Conservation (phyloP, 2,888 invertebrate genomes). For the Empis stercorea region DNA sequence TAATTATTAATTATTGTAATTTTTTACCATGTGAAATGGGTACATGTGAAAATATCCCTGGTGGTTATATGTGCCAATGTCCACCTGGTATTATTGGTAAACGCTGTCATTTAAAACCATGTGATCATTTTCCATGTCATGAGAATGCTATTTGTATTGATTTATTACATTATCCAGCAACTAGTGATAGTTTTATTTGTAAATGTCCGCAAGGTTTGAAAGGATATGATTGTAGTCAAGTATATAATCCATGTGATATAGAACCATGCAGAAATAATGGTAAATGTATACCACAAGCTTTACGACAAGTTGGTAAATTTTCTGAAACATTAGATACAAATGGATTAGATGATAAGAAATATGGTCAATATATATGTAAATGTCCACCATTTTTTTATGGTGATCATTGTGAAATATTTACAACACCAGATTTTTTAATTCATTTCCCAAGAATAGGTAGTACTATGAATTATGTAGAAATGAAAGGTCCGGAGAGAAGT, state of each 20-base stretch:
- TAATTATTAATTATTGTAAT: conserved; percentile 38
- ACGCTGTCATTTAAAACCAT: conserved; percentile 43
- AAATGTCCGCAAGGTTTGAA: conserved; percentile 41
- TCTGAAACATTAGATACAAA: conserved; percentile 17
- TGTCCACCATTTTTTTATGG: conserved; percentile 41
- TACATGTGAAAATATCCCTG: conserved; percentile 27
- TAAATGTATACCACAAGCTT: conserved; percentile 35
- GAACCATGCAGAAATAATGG: conserved; percentile 35
- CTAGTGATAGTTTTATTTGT: conserved; percentile 39
- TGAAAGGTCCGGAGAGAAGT: conserved; percentile 37
- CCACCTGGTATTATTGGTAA: conserved; percentile 40
- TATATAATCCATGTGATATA: conserved; percentile 33
- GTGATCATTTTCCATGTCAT: conserved; percentile 43
- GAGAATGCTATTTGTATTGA: conserved; percentile 37
- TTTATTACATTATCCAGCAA: conserved; percentile 30
- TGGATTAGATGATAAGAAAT: conserved; percentile 25
- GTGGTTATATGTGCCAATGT: conserved; percentile 40
- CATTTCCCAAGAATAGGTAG: conserved; percentile 41
- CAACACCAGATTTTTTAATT: conserved; percentile 41
- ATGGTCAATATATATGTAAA: conserved; percentile 34
- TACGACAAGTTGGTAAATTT: conserved; percentile 16
- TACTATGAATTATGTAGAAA: conserved; percentile 43
- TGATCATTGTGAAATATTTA: conserved; percentile 37
- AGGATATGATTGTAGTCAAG: conserved; percentile 39
- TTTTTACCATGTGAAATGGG: conserved; percentile 37